Base-by-base conservation (phyloP, 2,113 vertebrate species). In the Papio anubis region DNA sequence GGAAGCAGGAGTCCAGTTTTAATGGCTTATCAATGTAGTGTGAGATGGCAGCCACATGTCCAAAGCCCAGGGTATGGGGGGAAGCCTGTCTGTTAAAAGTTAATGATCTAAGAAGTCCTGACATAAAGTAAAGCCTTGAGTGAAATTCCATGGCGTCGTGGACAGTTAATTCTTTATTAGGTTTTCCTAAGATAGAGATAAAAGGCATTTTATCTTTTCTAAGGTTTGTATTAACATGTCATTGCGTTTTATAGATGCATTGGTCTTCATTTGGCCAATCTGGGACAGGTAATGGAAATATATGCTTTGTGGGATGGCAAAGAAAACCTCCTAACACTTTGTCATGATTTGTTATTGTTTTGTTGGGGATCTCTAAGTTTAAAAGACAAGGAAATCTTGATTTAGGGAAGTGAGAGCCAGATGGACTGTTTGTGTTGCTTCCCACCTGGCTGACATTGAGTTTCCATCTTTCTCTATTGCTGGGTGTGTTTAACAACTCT, bases 81-180 rank as follows among this genome's bases (percentile, higher is more conserved):
- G 96, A 97, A 95, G 73, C 96, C 97, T 98, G 96, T 98, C 98
- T 12, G 95, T 97, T 97, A 93, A 89, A 98, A 98, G 98, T 98
- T 98, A 98, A 99, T 98, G 96, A 94, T 95, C 97, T 98, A 96
- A 97, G 98, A 98, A 98, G 98, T 98, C 97, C 98, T 96, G 97
- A 97, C 93, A 93, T 97, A 95, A 98, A 98, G 98, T 78, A 98
- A 98, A 98, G 92, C 97, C 98, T 98, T 97, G 98, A 98, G 98
- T 98, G 98, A 98, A 97, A 98, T 98, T 98, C 98, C 93, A 59
- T 83, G 94, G 97, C 82, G 98, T 98, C 86, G 97, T 92, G 82
- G 98, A 98, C 98, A 98, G 98, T 99, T 99, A 98, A 98, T 99
- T 98, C 98, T 99, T 98, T 98, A 98, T 99, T 98, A 98, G 98